Evolutionary conservation across 2,797 vertebrate species (phyloP).

Genomic region (Yasuhikotakia modesta): DNA sequence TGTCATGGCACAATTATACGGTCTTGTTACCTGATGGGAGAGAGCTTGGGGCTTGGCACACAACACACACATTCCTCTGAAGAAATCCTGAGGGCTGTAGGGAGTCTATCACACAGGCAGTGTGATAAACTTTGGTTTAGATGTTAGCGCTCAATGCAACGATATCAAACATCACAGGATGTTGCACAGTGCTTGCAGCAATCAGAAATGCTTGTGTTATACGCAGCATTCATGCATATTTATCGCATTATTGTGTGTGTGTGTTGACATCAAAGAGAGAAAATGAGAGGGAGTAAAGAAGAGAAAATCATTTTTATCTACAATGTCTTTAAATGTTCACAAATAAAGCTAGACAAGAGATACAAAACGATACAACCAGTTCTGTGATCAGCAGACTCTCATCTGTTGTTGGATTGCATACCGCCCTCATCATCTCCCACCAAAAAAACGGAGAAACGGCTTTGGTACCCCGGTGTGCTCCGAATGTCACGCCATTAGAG

Average conservation of each 20-base stretch:
- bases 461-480: slow-evolving; percentile 75
- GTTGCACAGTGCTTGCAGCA: slow-evolving; percentile 51
- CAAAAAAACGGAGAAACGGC: slow-evolving; percentile 66
- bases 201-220: slow-evolving; percentile 39
- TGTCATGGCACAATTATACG: slow-evolving; percentile 84
- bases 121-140: slow-evolving; percentile 75
- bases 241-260: slow-evolving; percentile 59
- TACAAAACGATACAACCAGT: slow-evolving; percentile 29
- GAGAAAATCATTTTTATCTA: neutral
- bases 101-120: slow-evolving; percentile 74
- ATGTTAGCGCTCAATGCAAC: slow-evolving; percentile 67
- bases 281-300: slow-evolving; percentile 6
- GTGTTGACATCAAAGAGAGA: slow-evolving; percentile 26
- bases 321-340: slow-evolving; percentile 2
- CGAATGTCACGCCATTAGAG: slow-evolving; percentile 84
- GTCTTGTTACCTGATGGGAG: slow-evolving; percentile 77
- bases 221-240: too few relatives aligned
- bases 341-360: slow-evolving; percentile 18
- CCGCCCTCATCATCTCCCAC: slow-evolving; percentile 47
- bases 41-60: slow-evolving; percentile 53
- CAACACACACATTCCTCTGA: slow-evolving; percentile 31
- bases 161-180: slow-evolving; percentile 72
- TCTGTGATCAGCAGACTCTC: slow-evolving; percentile 37
- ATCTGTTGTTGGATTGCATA: too few relatives aligned
- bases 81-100: slow-evolving; percentile 73